These are phyloP conservation scores for Tenthredo scrophulariae DNA, from an alignment of 2,888 invertebrate species.

Conservation along the genomic window DNA sequence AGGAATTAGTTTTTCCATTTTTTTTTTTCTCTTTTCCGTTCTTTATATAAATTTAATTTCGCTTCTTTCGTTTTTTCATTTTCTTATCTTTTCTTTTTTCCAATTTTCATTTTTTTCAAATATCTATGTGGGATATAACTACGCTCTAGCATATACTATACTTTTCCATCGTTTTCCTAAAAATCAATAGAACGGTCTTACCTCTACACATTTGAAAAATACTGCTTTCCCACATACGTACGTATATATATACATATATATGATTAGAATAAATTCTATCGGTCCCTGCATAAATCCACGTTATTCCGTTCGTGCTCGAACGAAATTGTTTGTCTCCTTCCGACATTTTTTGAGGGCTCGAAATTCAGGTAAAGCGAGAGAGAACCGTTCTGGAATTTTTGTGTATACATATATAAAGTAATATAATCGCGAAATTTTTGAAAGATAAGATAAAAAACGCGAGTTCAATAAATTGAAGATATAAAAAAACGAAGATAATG, in stretches of 20 bases:
- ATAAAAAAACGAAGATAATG: neutral
- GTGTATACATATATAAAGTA: neutral
- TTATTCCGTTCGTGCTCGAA: slow-evolving; percentile 30
- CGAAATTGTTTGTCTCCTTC: slow-evolving; percentile 21
- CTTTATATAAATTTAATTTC: neutral
- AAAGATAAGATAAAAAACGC: neutral
- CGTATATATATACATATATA: neutral
- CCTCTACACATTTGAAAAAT: slow-evolving; percentile 18
- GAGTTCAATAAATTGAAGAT: neutral
- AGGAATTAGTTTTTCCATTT: neutral
- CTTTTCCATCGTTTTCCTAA: neutral
- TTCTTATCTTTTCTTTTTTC: neutral
- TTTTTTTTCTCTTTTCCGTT: neutral
- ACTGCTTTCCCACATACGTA: neutral
- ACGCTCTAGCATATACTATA: neutral
- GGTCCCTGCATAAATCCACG: slow-evolving; percentile 16
- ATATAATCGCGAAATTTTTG: neutral
- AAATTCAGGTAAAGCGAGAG: neutral
- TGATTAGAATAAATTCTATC: slow-evolving; percentile 35
- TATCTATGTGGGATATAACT: neutral
- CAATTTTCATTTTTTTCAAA: neutral
- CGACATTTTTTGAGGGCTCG: neutral
- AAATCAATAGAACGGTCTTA: neutral
- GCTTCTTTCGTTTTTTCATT: neutral
- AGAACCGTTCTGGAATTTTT: neutral